Base-by-base conservation (phyloP, 2,888 invertebrate species). In the Boloria selene region DNA sequence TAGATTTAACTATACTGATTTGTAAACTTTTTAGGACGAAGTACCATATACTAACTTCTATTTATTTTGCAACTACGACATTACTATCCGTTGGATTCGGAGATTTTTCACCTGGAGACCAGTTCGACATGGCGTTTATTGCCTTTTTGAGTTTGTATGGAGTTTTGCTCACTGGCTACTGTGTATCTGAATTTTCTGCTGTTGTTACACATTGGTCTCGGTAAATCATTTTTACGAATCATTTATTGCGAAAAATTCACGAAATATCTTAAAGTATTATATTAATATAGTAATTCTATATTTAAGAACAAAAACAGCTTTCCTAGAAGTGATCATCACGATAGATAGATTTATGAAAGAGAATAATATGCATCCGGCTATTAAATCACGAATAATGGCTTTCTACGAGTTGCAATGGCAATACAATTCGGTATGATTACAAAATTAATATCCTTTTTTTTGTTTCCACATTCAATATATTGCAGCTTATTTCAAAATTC, bases 331-430 rank as follows among this genome's bases (percentile, higher is more conserved):
- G 1, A 87, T 92, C 44, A 87, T 88, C 65, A 88, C 89, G 0
- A 87, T 92, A 70, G 88, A 90, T 68, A 92, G 86, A 76, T 93
- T 92, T 74, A 89, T 93, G 86, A 82, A 82, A 59, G 92, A 92
- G 71, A 92, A 93, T 64, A 86, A 88, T 65, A 91, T 93, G 86
- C 87, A 88, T 67, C 77, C 79, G 65, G 81, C 86, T 1, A 90
- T 93, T n/a, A 87, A 87, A 73, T 80, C 81, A 4, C 81, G 93
- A 70, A 90, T 93, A 63, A 87, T 88, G 85, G 84, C 89, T 3
- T 93, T 92, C 74, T 93, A 93, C 71, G 88, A 91, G 74, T 77
- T 93, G 13, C 93, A 93, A 70, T 93, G 93, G 93, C 86, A 88
- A 68, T 92, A 93, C 69, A 91, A 93, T 77, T 87, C 87, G 79